Evolutionary conservation across 2,113 vertebrate species (phyloP).

Genomic region (Gorsachius goisagi): DNA sequence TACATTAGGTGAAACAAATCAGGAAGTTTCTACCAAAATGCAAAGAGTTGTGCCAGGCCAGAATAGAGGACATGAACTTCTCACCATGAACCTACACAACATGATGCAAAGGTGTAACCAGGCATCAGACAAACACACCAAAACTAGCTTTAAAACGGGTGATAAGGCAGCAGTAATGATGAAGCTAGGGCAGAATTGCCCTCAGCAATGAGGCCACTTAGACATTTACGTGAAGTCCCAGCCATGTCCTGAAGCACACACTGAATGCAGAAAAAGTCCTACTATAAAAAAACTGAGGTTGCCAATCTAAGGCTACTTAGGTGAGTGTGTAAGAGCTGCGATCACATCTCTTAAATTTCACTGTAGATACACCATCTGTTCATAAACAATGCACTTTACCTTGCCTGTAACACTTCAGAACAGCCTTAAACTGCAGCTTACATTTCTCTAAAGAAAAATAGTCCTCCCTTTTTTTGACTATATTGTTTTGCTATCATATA

Average conservation of each 20-base stretch:
- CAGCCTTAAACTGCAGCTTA: not conserved
- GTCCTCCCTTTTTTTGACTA: not conserved
- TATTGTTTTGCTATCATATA: not conserved
- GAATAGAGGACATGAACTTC: not conserved
- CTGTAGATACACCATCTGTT: not conserved
- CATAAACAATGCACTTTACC: not conserved
- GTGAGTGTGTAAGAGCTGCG: not conserved
- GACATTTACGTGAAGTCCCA: not conserved
- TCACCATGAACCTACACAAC: not conserved
- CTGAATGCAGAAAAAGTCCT: not conserved
- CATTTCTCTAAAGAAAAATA: not conserved
- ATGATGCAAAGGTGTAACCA: not conserved
- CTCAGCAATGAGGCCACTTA: not conserved
- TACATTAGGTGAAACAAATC: not conserved
- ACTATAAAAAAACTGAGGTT: not conserved
- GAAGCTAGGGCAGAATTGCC: not conserved
- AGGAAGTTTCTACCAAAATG: not conserved
- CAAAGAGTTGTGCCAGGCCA: not conserved
- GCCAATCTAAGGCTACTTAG: not conserved
- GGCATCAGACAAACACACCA: not conserved
- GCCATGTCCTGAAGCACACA: rapidly evolving
- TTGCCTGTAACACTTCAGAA: not conserved
- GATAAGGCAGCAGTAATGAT: not conserved
- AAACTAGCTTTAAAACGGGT: not conserved
- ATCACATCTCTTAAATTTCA: not conserved